phyloP scores from a whole-genome alignment of 2,888 invertebrate species.

The Acleris laterana region DNA sequence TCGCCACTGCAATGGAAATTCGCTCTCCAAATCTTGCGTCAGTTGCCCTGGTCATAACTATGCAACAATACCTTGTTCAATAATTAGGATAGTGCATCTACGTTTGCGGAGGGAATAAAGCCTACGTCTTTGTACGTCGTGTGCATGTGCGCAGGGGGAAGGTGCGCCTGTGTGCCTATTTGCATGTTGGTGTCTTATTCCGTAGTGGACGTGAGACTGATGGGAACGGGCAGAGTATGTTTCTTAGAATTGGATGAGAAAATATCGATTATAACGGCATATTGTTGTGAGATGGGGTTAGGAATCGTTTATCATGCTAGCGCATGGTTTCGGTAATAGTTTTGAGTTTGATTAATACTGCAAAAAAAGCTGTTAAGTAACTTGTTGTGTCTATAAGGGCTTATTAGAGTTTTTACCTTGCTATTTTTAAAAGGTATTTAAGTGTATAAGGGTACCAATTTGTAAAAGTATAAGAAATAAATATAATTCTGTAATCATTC shows the following conservation, averaged over 20 bases:
- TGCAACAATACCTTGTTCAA: conserved; percentile 54
- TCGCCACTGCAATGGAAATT: too few species aligned
- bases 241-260: not conserved
- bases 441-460: not conserved
- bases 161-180: conserved; percentile 44
- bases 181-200: conserved; percentile 15
- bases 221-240: not conserved
- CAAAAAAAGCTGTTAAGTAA: too few species aligned
- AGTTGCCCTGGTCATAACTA: conserved; percentile 5
- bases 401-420: too few species aligned
- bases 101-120: conserved; percentile 79
- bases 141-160: conserved; percentile 49
- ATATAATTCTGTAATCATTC: conserved; percentile 36
- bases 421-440: not conserved
- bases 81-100: conserved; percentile 88
- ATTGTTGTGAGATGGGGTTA: too few species aligned
- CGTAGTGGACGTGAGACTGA: conserved; percentile 27
- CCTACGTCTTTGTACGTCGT: conserved; percentile 65
- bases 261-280: too few species aligned
- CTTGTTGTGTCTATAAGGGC: too few species aligned
- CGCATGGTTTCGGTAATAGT: too few species aligned
- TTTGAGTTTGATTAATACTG: too few species aligned
- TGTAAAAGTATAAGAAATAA: conserved; percentile 1
- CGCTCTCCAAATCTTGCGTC: conserved; percentile 22
- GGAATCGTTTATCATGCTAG: too few species aligned